Evolutionary conservation across 2,888 invertebrate species (phyloP).

Genomic region (Sinhomidia bicolor): DNA sequence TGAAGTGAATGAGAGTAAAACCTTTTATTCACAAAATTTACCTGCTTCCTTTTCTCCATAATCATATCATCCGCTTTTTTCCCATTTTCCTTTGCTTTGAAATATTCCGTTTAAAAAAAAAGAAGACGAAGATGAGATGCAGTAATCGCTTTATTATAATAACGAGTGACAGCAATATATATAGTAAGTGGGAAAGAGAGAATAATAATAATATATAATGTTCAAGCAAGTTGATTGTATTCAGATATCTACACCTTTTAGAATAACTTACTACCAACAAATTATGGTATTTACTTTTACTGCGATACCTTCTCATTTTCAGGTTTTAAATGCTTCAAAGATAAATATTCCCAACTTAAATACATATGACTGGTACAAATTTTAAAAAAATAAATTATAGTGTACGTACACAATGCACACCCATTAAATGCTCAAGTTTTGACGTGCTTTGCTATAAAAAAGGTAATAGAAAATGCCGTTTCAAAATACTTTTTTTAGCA

Average conservation of each 20-base stretch:
- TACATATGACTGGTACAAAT: background rate
- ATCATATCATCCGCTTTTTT: conserved; percentile 23
- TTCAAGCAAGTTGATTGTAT: background rate
- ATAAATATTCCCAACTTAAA: background rate
- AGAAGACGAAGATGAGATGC: conserved; percentile 44
- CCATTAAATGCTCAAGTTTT: background rate
- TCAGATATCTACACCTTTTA: too few relatives aligned
- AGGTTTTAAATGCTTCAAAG: conserved; percentile 47
- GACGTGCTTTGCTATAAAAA: background rate
- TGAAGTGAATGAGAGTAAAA: background rate
- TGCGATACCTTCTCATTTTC: conserved; percentile 55
- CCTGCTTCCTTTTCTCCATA: conserved; percentile 16
- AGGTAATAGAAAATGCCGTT: conserved; percentile 19
- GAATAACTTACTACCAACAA: conserved; percentile 29
- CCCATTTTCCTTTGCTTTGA: conserved; percentile 27
- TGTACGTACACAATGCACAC: background rate
- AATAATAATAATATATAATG: background rate
- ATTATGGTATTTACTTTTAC: conserved; percentile 55
- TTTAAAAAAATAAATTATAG: conserved; percentile 54
- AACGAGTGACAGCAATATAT: conserved; percentile 54
- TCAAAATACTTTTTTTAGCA: background rate
- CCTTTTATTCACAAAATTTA: conserved; percentile 40
- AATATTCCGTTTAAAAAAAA: conserved; percentile 26
- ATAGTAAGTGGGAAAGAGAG: background rate
- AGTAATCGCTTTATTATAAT: conserved; percentile 62